Conservation (phyloP, 37 sponge, comb jelly and placozoan genomes). For the Agelas oroides region DNA sequence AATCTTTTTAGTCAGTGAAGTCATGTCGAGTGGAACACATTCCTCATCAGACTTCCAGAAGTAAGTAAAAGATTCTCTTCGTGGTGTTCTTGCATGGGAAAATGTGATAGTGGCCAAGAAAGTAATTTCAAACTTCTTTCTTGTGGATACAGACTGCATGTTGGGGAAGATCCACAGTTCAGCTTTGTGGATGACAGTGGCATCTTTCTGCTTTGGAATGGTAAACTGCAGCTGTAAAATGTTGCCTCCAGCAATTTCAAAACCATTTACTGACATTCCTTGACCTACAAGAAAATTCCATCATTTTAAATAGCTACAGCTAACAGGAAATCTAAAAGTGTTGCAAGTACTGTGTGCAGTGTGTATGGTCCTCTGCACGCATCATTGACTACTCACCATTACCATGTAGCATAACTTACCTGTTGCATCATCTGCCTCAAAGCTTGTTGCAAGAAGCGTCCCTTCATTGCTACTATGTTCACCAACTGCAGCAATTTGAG, state of each 20-base stretch:
- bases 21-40: slow-evolving; percentile 33
- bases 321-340: neutral
- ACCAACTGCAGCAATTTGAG: neutral
- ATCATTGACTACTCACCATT: too few relatives aligned
- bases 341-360: too few relatives aligned
- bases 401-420: too few relatives aligned
- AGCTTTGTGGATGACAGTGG: neutral
- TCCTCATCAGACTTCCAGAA: slow-evolving; percentile 16
- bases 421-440: slow-evolving; percentile 2
- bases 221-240: neutral
- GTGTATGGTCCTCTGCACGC: too few relatives aligned
- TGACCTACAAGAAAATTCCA: slow-evolving; percentile 7
- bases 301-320: neutral
- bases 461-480: slow-evolving; percentile 17
- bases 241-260: neutral
- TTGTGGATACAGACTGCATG: neutral
- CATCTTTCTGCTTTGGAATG: slow-evolving; percentile 3
- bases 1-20: slow-evolving; percentile 11
- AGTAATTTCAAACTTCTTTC: neutral
- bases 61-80: neutral
- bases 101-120: neutral
- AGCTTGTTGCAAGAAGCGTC: slow-evolving; percentile 38
- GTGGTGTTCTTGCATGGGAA: neutral
- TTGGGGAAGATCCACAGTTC: slow-evolving; percentile 48
- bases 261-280: slow-evolving; percentile 3